These are phyloP conservation scores for Ips typographus DNA, from an alignment of 1,140 invertebrate genomes.

Conservation along the genomic window DNA sequence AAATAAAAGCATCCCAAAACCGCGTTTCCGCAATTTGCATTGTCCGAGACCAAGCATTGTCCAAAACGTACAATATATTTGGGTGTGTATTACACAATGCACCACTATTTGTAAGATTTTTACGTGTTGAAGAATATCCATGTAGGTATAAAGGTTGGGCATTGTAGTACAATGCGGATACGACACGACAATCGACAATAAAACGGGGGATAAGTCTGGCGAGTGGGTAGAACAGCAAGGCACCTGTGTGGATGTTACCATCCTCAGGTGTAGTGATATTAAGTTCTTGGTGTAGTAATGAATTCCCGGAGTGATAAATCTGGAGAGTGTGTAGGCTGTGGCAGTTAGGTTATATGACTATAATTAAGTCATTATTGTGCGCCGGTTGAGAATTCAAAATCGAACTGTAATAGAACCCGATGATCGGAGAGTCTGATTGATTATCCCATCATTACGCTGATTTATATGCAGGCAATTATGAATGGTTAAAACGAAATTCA, in stretches of 20 bases:
- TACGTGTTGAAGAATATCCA: constrained; percentile 12
- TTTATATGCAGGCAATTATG: constrained; percentile 11
- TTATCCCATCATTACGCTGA: constrained; percentile 6
- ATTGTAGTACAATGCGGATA: constrained; percentile 1
- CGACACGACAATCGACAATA: not conserved
- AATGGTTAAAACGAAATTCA: constrained; percentile 15
- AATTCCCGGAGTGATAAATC: not conserved
- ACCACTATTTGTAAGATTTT: constrained; percentile 8
- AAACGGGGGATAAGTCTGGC: too few species aligned
- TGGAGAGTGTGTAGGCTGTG: not conserved
- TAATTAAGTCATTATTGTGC: constrained; percentile 1
- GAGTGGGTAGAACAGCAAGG: too few species aligned
- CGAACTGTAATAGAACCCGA: not conserved
- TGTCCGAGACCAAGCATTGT: constrained; percentile 1
- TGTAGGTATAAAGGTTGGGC: not conserved
- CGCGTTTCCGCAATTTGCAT: constrained; percentile 10
- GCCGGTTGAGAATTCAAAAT: not conserved
- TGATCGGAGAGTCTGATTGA: not conserved
- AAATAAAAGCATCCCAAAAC: not conserved
- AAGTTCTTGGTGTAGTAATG: too few species aligned
- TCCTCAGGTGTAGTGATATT: too few species aligned
- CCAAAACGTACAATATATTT: not conserved
- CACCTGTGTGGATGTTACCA: too few species aligned
- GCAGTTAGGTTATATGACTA: not conserved
- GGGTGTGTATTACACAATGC: constrained; percentile 7